These are phyloP conservation scores for Eueremaeus valkanovi DNA, from an alignment of 2,888 invertebrate species.

Conservation along the genomic window DNA sequence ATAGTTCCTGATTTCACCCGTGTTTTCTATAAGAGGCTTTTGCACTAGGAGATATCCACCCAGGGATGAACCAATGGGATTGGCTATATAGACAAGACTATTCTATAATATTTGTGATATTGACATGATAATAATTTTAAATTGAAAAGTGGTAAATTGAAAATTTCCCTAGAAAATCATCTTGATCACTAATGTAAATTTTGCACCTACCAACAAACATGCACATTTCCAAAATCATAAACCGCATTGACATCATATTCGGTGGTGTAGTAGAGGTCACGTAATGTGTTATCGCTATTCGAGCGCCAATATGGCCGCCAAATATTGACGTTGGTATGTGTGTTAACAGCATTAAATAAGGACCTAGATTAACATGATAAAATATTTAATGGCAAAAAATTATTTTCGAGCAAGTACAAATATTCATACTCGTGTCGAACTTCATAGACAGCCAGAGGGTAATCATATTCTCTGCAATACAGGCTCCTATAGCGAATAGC, in stretches of 20 bases:
- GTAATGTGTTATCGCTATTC: neutral
- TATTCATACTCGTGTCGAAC: neutral
- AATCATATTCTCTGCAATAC: neutral
- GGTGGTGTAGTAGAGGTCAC: neutral
- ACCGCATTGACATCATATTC: neutral
- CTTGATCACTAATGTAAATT: too few species aligned
- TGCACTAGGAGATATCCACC: constrained; percentile 1
- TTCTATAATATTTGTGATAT: too few species aligned
- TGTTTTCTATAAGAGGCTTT: neutral
- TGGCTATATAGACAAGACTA: neutral
- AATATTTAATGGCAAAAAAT: too few species aligned
- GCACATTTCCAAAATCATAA: neutral
- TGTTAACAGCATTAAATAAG: neutral
- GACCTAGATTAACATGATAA: neutral
- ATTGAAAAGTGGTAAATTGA: too few species aligned
- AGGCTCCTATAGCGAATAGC: neutral
- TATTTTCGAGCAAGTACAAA: too few species aligned
- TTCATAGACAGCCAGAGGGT: neutral
- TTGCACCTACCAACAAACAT: neutral
- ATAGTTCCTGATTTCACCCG: neutral
- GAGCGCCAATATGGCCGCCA: neutral
- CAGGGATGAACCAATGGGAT: neutral
- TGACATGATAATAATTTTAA: too few species aligned
- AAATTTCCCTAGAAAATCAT: too few species aligned
- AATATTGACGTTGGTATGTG: neutral